Evolutionary conservation across 1,140 invertebrate species (phyloP).

Genomic region (Drosophila burlai): DNA sequence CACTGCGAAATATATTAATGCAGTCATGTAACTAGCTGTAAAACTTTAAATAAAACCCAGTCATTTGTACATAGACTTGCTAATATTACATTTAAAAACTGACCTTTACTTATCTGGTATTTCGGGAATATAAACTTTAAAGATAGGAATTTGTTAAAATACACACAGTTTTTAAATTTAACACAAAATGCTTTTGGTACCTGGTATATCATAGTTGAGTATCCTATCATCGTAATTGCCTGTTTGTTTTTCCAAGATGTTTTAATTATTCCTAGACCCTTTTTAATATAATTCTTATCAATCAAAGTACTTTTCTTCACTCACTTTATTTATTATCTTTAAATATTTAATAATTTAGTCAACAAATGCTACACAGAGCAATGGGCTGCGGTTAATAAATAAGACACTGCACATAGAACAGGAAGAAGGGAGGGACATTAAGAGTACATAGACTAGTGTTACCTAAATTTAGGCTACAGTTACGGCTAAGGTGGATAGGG

Average conservation of each 20-base stretch:
- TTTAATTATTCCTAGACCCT: background rate
- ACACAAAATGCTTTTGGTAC: too few relatives aligned
- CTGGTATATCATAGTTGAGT: too few relatives aligned
- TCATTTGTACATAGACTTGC: too few relatives aligned
- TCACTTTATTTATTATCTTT: slow-evolving; percentile 36
- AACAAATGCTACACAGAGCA: slow-evolving; percentile 58
- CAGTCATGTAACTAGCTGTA: background rate
- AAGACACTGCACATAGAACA: slow-evolving; percentile 35
- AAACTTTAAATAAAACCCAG: background rate
- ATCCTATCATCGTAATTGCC: too few relatives aligned
- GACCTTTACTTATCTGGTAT: too few relatives aligned
- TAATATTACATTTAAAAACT: too few relatives aligned
- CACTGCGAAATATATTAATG: background rate
- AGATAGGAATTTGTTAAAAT: too few relatives aligned
- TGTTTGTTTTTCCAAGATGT: background rate
- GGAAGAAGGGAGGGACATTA: slow-evolving; percentile 52
- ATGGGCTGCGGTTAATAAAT: slow-evolving; percentile 64
- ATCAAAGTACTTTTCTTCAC: slow-evolving; percentile 1
- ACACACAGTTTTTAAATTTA: too few relatives aligned
- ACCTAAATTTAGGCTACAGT: slow-evolving; percentile 72
- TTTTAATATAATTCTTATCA: background rate
- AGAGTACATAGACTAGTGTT: slow-evolving; percentile 78
- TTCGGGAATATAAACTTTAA: too few relatives aligned
- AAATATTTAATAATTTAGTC: slow-evolving; percentile 74
- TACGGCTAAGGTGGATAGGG: slow-evolving; percentile 41